Evolutionary conservation across 1,140 invertebrate genomes (phyloP).

Genomic region (Myzus persicae): DNA sequence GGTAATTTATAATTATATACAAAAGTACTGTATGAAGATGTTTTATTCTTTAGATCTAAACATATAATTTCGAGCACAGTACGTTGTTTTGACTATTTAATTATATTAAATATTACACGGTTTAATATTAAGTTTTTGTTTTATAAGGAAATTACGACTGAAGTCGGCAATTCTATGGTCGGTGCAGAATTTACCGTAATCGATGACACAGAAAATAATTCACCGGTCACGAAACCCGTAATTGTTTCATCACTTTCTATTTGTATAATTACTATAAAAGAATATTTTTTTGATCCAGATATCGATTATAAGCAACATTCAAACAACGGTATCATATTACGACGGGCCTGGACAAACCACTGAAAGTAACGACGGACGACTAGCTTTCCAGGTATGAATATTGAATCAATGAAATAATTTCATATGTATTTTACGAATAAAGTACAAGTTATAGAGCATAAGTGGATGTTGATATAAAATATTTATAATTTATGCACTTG

Average conservation of each 20-base stretch:
- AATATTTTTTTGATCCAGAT: not conserved
- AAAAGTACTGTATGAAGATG: too few relatives aligned
- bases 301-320: not conserved
- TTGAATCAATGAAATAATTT: not conserved
- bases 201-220: constrained; percentile 2
- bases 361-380: not conserved
- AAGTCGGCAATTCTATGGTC: not conserved
- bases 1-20: not conserved
- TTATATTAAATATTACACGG: not conserved
- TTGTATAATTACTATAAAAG: too few relatives aligned
- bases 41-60: not conserved
- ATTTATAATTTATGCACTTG: not conserved
- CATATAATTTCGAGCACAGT: not conserved
- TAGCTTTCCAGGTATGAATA: not conserved
- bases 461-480: not conserved
- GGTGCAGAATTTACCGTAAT: not conserved
- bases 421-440: not conserved
- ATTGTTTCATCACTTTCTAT: not conserved
- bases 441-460: not conserved
- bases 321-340: not conserved
- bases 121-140: not conserved
- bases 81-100: not conserved
- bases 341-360: not conserved
- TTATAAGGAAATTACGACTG: constrained; percentile 11
- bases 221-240: not conserved